Conservation (phyloP, 2,888 invertebrate genomes). For the Melinaea marsaeus region DNA sequence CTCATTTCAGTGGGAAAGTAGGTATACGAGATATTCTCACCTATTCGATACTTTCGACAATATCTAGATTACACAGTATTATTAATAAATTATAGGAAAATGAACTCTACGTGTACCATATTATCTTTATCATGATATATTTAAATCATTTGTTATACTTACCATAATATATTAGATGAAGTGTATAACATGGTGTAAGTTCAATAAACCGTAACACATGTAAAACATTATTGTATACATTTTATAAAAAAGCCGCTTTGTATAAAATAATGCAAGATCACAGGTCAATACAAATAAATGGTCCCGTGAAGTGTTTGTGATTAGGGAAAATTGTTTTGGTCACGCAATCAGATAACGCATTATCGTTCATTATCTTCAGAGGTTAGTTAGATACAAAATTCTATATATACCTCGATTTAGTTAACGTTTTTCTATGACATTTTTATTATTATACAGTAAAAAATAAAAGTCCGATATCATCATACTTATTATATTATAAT, state of each 20-base stretch:
- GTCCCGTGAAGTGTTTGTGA: constrained; percentile 15
- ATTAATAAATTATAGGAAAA: neutral
- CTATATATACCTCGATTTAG: too few relatives aligned
- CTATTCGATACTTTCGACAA: constrained; percentile 9
- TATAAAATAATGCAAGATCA: constrained; percentile 11
- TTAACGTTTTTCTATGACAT: too few relatives aligned
- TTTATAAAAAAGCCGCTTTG: constrained; percentile 8
- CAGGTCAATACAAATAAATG: constrained; percentile 23
- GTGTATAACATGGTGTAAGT: neutral
- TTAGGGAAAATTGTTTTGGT: constrained; percentile 17
- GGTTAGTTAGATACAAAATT: too few relatives aligned
- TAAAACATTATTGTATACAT: constrained; percentile 9
- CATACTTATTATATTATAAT: constrained; percentile 33
- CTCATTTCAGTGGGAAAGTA: constrained; percentile 26
- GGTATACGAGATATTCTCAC: constrained; percentile 9
- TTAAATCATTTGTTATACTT: constrained; percentile 1
- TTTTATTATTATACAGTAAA: neutral
- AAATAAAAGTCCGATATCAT: constrained; percentile 30
- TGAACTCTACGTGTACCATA: neutral
- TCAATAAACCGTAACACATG: constrained; percentile 4
- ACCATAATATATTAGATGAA: neutral
- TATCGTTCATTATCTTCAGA: too few relatives aligned
- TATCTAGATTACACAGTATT: neutral
- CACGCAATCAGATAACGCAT: constrained; percentile 15
- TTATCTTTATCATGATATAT: neutral